These are phyloP conservation scores for Muscicapa striata DNA, from an alignment of 2,797 vertebrate species.

Conservation along the genomic window DNA sequence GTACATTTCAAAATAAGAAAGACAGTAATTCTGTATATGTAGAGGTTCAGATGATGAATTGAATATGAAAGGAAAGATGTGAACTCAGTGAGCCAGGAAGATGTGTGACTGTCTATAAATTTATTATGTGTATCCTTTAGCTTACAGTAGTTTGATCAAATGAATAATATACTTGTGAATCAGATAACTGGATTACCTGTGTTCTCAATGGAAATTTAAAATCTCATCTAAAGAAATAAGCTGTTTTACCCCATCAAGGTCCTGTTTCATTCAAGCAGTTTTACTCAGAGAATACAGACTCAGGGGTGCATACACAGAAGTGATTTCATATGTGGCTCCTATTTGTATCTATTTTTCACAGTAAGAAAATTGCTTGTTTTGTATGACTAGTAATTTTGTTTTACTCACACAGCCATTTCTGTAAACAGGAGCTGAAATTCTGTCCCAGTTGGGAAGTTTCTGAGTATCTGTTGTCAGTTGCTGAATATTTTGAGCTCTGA, in stretches of 20 bases:
- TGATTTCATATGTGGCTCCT: neutral
- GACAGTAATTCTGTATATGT: neutral
- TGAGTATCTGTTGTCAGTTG: neutral
- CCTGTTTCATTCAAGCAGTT: neutral
- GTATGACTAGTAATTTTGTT: constrained; percentile 5
- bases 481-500: constrained; percentile 20
- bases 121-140: constrained; percentile 54
- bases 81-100: constrained; percentile 38
- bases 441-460: constrained; percentile 9
- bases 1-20: neutral
- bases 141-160: constrained; percentile 18
- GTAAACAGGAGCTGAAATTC: constrained; percentile 19
- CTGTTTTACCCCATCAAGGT: neutral
- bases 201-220: constrained; percentile 32
- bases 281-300: neutral
- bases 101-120: constrained; percentile 46
- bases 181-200: constrained; percentile 38
- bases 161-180: constrained; percentile 28
- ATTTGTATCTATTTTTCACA: constrained; percentile 29
- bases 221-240: neutral
- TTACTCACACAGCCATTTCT: constrained; percentile 7
- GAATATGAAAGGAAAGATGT: constrained; percentile 22
- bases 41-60: constrained; percentile 25
- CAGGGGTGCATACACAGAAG: neutral
- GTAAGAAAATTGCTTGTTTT: neutral